Evolutionary conservation across 2,113 vertebrate genomes (phyloP), one percentile per base, ranked within the genome.

Genomic region (Daubentonia madagascariensis): DNA sequence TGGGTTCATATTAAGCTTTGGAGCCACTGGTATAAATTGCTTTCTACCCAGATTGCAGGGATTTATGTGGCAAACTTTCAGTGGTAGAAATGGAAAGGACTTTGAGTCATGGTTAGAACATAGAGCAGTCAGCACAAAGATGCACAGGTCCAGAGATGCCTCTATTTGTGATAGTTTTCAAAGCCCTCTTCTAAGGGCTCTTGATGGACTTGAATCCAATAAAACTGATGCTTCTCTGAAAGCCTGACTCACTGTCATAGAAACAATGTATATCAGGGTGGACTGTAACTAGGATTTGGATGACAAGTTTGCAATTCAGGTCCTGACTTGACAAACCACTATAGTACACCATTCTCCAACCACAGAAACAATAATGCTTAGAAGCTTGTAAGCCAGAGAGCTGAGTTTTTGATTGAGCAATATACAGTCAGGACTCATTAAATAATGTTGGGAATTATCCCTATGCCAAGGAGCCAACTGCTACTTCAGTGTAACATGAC

Each of bases 271-370:
- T 91, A 61, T 37, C 50, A 90, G 35, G 54, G 35, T 76, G 32
- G 13, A 50, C 59, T 65, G 0, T 20, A 65, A 63, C 23, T 30
- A 48, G 18, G 50, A 61, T 78, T 85, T 20, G 20, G 43, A 78
- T 65, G 65, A 85, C 59, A 73, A 86, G 37, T 84, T 73, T 84
- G 22, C 18, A 63, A 93, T 25, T 81, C 89, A 86, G 40, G 48
- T 89, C 35, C 67, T n/a, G 40, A 86, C 96, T 94, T 92, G 93
- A 92, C 88, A 94, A 94, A 73, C 65, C 30, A 76, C 85, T 37
- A 12, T 1, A 23, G 13, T 45, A 37, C 1, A 10, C 57, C 52
- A 28, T 57, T 75, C 79, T 68, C 75, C 79, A 93, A 61, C 73
- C 83, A 70, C 43, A 75, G 45, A 52, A 63, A 81, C 45, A 76